Base-by-base conservation (phyloP, 2,113 vertebrate species). In the Orycteropus afer region DNA sequence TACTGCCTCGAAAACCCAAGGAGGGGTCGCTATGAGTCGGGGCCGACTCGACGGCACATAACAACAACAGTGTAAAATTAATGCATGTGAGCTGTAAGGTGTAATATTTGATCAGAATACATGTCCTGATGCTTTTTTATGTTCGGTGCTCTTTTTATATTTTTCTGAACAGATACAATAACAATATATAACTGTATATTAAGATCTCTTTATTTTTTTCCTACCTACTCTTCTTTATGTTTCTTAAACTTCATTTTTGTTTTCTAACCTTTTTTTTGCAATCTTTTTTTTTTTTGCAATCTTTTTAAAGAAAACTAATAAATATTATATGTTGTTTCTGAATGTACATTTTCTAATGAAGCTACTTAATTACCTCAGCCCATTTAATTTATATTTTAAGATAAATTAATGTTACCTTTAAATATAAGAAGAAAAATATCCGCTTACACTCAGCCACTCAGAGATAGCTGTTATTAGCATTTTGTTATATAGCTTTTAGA, bases 21-120 rank as follows among this genome's bases (percentile, higher is more conserved):
- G n/a, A n/a, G n/a, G n/a, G n/a, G n/a, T n/a, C n/a, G n/a, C n/a
- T n/a, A n/a, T n/a, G n/a, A n/a, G n/a, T n/a, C n/a, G n/a, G n/a
- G n/a, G n/a, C n/a, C n/a, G n/a, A n/a, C n/a, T n/a, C n/a, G n/a
- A n/a, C n/a, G n/a, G n/a, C n/a, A n/a, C n/a, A n/a, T n/a, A n/a
- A n/a, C n/a, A n/a, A n/a, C n/a, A n/a, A n/a, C 71, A 67, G 76
- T 34, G 8, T 71, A 89, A 95, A 92, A 8, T 71, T 69, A 69
- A 61, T 79, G 53, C 45, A 71, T 59, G 3, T n/a, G 78, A 73
- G 29, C 37, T 9, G 61, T 42, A 78, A 18, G 78, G 51, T 78
- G 32, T 80, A 73, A 63, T 71, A 80, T 94, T 86, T 86, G 20
- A 67, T 74, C 37, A 73, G 22, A 63, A 8, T 47, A 74, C 9